Percentiles rank a stretch among this genome's conserved stretches.
Evolutionary conservation across 2,888 invertebrate genomes (phyloP).

Genomic region (Hydrotaea cyrtoneurina): DNA sequence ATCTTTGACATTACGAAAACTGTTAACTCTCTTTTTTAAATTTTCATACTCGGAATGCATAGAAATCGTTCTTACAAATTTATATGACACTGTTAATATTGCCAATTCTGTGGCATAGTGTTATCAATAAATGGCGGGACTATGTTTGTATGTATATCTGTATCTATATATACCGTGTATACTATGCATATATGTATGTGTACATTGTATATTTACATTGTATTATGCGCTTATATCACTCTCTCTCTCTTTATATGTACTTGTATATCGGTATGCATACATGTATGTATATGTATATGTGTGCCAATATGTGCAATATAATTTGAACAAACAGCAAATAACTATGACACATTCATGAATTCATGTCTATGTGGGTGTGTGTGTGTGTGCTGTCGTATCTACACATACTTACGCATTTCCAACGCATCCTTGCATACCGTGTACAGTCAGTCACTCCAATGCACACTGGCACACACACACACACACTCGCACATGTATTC

Average conservation of each 20-base stretch:
- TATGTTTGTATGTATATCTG: no score
- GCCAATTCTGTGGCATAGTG: no score
- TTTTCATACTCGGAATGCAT: no score
- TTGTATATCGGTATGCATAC: not conserved
- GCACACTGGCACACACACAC: conserved; percentile 12
- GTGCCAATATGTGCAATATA: conserved; percentile 8
- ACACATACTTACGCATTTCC: not conserved
- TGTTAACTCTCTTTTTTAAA: no score
- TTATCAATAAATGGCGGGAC: no score
- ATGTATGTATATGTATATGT: conserved; percentile 23
- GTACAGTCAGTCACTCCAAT: not conserved
- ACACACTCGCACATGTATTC: not conserved
- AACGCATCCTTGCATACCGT: no score
- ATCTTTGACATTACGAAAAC: no score
- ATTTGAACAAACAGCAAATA: conserved; percentile 21
- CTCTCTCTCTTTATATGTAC: not conserved
- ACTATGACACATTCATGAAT: conserved; percentile 5
- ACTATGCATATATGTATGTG: no score
- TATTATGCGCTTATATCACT: not conserved
- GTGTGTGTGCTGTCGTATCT: not conserved
- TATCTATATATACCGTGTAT: no score
- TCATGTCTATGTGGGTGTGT: not conserved
- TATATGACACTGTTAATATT: no score
- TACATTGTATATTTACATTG: not conserved
- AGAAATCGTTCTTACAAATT: no score